Evolutionary conservation across 1,140 invertebrate species (phyloP), one percentile per base, ranked within the genome.

Genomic region (Tetragonula clypearis): DNA sequence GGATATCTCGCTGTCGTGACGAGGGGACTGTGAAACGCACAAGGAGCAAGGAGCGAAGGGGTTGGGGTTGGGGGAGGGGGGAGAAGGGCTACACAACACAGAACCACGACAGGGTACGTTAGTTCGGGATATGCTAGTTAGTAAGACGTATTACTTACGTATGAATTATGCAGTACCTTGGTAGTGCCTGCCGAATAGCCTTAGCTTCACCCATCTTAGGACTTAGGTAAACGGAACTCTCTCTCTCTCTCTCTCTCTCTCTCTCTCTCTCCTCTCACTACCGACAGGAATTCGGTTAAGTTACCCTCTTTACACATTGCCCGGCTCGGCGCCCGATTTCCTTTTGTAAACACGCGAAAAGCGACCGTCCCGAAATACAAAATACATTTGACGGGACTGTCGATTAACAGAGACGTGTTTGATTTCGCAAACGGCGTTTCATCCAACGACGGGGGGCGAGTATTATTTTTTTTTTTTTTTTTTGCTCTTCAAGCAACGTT

Each of bases 131-230:
- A 86, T 82, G 84, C 84, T 90, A 89, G 82, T 90, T 90, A 91
- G 86, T 92, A 93, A 94, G 93, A 93, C 91, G 92, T 94, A 93
- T 93, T 94, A 94, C 92, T 93, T 91, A 89, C 90, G 87, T 92
- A 92, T 94, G 92, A 94, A 94, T 93, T 93, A 93, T 93, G 90
- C 87, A 93, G 86, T 79, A 87, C 79, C 88, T 90, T 81, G 76
- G 85, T 90, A 91, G 88, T 87, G 86, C 75, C 87, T 88, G 82
- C 79, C 87, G 83, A 92, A 89, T 89, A 91, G 90, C 79, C 88
- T 87, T 79, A 84, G 80, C 84, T 86, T 77, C 68, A 82, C 68
- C 72, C 81, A 72, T 88, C 86, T 90, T 89, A 90, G 88, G 85
- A 90, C 84, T 88, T 88, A 26, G 85, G 85, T 84, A 89, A 91